Conservation (phyloP, 2,888 invertebrate genomes). For the Schizaphis graminum region DNA sequence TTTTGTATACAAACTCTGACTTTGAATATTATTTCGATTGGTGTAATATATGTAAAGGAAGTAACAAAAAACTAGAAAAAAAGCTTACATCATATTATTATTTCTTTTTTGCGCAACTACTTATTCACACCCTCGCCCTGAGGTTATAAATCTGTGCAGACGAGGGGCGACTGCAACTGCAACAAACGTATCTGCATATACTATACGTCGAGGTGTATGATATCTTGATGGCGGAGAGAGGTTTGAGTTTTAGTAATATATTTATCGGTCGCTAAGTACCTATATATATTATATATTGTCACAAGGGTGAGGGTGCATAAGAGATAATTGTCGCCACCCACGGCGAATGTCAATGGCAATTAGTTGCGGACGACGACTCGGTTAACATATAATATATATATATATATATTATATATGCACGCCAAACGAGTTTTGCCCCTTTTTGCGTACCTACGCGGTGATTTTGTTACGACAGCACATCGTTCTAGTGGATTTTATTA, state of each 20-base stretch:
- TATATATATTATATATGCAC: no score
- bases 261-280: conserved; percentile 33
- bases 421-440: conserved; percentile 7
- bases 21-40: neutral
- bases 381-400: neutral
- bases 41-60: neutral
- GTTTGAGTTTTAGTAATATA: neutral
- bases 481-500: neutral
- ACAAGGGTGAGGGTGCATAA: neutral
- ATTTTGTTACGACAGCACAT: neutral
- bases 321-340: conserved; percentile 39
- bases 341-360: conserved; percentile 57
- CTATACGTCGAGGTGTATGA: neutral
- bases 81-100: neutral
- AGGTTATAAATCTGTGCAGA: neutral
- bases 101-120: neutral
- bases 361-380: conserved; percentile 41
- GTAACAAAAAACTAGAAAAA: neutral
- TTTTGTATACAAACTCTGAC: neutral
- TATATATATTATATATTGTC: neutral
- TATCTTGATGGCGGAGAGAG: neutral
- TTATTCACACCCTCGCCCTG: neutral
- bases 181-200: neutral
- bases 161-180: neutral
- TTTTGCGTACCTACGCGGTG: neutral